A percentile compares a stretch with the other conserved stretches of the same genome.
phyloP scores from a whole-genome alignment of 1,140 invertebrate species.

The Physella acuta region DNA sequence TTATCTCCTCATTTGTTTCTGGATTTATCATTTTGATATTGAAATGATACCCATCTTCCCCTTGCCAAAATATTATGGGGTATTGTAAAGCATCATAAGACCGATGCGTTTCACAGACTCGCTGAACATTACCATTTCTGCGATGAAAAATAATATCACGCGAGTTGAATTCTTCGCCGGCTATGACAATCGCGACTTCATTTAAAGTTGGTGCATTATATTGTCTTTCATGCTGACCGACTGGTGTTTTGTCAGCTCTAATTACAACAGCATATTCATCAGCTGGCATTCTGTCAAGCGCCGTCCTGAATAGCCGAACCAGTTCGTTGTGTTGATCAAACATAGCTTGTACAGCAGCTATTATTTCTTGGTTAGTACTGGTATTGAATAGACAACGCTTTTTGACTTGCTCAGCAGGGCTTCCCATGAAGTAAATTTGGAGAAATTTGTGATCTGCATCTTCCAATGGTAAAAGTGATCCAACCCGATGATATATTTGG shows the following conservation, averaged over 20 bases:
- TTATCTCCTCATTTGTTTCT: background rate
- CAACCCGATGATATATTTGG: background rate
- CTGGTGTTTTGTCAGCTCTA: background rate
- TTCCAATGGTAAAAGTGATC: background rate
- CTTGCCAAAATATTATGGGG: background rate
- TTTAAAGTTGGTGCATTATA: background rate
- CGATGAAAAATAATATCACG: background rate
- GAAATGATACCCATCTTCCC: constrained; percentile 17
- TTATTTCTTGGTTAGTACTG: background rate
- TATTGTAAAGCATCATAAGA: background rate
- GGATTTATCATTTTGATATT: background rate
- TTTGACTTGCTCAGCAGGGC: background rate
- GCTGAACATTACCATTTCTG: background rate
- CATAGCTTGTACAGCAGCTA: background rate
- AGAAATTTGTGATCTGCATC: background rate
- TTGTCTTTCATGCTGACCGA: background rate
- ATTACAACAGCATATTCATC: background rate
- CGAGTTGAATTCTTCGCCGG: background rate
- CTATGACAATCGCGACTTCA: background rate
- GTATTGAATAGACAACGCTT: background rate
- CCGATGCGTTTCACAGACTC: background rate
- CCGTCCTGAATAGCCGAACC: background rate
- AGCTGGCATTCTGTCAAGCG: background rate
- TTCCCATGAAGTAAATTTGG: background rate
- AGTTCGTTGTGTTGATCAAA: background rate